A percentile compares a stretch with the other conserved stretches of the same genome.
phyloP scores from a whole-genome alignment of 1,140 invertebrate species.

The Piezodorus guildinii region DNA sequence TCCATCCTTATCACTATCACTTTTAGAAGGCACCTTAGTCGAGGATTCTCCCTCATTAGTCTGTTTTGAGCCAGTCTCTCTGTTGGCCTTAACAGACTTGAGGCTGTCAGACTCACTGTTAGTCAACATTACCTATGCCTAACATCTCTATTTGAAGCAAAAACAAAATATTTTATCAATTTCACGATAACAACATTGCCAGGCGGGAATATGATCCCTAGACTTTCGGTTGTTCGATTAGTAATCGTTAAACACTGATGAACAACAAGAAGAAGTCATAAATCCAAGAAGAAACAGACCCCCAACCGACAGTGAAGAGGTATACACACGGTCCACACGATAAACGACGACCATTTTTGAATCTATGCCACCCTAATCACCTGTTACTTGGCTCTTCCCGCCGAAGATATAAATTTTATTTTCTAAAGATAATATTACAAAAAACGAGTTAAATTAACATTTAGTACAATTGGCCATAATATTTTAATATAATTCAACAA shows the following conservation, averaged over 20 bases:
- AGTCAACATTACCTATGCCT: slow-evolving; percentile 13
- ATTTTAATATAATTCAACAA: too few species aligned
- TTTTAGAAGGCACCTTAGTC: neutral
- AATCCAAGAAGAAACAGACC: too few species aligned
- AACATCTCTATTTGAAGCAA: slow-evolving; percentile 5
- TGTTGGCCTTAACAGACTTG: slow-evolving; percentile 10
- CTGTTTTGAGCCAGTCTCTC: slow-evolving; percentile 12
- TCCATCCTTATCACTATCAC: slow-evolving; percentile 7
- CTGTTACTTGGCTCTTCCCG: slow-evolving; percentile 1
- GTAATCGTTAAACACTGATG: neutral
- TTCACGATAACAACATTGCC: neutral
- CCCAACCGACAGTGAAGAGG: neutral
- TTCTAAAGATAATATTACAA: too few species aligned
- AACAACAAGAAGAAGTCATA: neutral
- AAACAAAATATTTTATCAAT: neutral
- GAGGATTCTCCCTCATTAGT: neutral
- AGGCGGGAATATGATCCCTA: neutral
- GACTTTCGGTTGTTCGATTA: neutral
- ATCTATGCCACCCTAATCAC: slow-evolving; percentile 11
- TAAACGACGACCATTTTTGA: slow-evolving; percentile 3
- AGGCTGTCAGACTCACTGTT: slow-evolving; percentile 11
- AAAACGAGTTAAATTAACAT: too few species aligned
- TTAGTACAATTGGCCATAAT: too few species aligned
- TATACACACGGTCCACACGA: neutral
- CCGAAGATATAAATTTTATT: neutral